Evolutionary conservation across 2,113 vertebrate species (phyloP), one percentile per base, ranked within the genome.

Genomic region (Chaetodon trifascialis): DNA sequence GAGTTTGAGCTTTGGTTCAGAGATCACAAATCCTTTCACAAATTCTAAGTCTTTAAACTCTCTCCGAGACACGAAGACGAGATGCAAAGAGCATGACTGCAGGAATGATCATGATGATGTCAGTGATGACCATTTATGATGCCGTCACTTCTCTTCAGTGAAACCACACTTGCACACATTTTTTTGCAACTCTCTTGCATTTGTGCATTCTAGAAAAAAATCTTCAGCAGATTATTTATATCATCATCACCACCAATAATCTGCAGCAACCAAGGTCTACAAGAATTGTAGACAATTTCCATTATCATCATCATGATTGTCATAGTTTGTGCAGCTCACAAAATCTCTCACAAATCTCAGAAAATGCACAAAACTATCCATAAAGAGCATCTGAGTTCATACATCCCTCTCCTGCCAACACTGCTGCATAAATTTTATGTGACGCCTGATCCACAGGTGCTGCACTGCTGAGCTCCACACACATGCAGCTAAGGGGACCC

Each of bases 401-500:
- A 40, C 67, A 64, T 84, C 42, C 36, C 7, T 71, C 7, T 10
- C 64, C 66, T 68, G 52, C 54, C 21, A 75, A 49, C n/a, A 14
- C 49, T n/a, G 10, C 71, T 63, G 52, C n/a, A 54, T n/a, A 76
- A 76, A 25, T 21, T 10, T 55, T 1, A 42, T 51, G 36, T 34
- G 59, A 58, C 85, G 80, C 76, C 81, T 90, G 84, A 84, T 78
- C 63, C 62, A 80, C 86, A 93, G 90, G 79, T 90, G 73, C 69
- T 75, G 66, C 76, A 56, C 36, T 34, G 38, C 62, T 42, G 63
- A 70, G 56, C 42, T 3, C 60, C 7, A 11, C 64, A 77, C 54
- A 16, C 65, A 85, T 59, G 64, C 74, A 80, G n/a, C 36, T 21
- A 85, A 80, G 25, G 38, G 49, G 52, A 85, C 97, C 96, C 96